These are phyloP conservation scores for Listronotus bonariensis DNA, from an alignment of 1,140 invertebrate genomes.

Conservation along the genomic window DNA sequence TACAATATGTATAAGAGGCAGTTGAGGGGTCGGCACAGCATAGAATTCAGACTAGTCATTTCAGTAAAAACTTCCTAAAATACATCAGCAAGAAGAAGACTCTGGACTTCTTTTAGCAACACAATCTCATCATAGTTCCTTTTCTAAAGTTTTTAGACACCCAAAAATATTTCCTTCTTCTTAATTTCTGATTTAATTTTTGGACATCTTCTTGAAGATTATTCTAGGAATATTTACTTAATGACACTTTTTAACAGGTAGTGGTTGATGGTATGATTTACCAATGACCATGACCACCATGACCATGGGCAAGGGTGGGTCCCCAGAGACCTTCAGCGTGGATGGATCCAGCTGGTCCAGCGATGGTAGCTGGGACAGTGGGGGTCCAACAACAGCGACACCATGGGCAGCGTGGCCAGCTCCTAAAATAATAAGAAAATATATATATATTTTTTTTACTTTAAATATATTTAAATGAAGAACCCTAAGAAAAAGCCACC, in stretches of 20 bases:
- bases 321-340: slow-evolving; percentile 37
- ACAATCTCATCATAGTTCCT: neutral
- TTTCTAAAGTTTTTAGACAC: too few species aligned
- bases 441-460: too few species aligned
- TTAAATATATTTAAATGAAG: too few species aligned
- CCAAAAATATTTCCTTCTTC: too few species aligned
- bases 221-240: slow-evolving; percentile 23
- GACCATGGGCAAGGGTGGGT: slow-evolving; percentile 36
- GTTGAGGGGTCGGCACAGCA: slow-evolving; percentile 22
- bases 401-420: slow-evolving; percentile 21
- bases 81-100: slow-evolving; percentile 5
- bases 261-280: slow-evolving; percentile 16
- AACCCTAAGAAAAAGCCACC: too few species aligned
- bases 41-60: slow-evolving; percentile 11
- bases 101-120: too few species aligned
- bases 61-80: slow-evolving; percentile 22
- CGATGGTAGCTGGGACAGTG: slow-evolving; percentile 29
- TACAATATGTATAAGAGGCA: slow-evolving; percentile 27
- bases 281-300: slow-evolving; percentile 33
- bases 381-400: slow-evolving; percentile 36
- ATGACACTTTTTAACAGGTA: slow-evolving; percentile 6
- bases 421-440: neutral
- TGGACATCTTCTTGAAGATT: neutral
- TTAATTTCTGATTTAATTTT: neutral
- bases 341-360: slow-evolving; percentile 21